These are phyloP conservation scores for Melinaea menophilus DNA, from an alignment of 2,888 invertebrate genomes.

Conservation along the genomic window DNA sequence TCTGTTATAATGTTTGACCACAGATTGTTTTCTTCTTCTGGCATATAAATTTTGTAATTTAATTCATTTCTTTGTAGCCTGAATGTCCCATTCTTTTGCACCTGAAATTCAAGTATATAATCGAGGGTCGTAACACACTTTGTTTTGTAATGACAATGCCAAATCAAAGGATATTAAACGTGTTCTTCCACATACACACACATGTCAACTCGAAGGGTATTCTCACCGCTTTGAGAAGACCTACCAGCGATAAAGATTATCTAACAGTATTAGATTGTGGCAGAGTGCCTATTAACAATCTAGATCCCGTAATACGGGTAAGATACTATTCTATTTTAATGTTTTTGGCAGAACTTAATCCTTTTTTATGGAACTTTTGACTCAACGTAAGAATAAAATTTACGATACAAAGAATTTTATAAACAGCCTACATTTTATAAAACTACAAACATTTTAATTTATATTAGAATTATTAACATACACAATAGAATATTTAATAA, in stretches of 20 bases:
- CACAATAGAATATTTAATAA: too few species aligned
- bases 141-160: conserved; percentile 64
- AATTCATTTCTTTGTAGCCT: conserved; percentile 45
- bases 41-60: neutral
- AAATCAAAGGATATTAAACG: conserved; percentile 52
- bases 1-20: too few species aligned
- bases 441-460: too few species aligned
- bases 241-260: conserved; percentile 42
- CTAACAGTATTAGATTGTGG: conserved; percentile 64
- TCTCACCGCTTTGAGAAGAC: conserved; percentile 56
- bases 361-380: too few species aligned
- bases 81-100: conserved; percentile 50
- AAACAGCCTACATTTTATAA: too few species aligned
- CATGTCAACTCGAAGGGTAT: conserved; percentile 50
- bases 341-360: neutral
- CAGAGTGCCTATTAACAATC: conserved; percentile 68
- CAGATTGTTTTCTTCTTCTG: neutral
- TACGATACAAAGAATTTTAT: too few species aligned
- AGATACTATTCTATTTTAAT: conserved; percentile 22
- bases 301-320: conserved; percentile 70
- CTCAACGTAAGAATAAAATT: too few species aligned
- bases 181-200: conserved; percentile 54
- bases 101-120: conserved; percentile 52
- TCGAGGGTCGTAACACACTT: conserved; percentile 52
- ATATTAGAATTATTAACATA: too few species aligned